Conservation (phyloP, 1,140 invertebrate species). For the Atopsyche davidsoni region DNA sequence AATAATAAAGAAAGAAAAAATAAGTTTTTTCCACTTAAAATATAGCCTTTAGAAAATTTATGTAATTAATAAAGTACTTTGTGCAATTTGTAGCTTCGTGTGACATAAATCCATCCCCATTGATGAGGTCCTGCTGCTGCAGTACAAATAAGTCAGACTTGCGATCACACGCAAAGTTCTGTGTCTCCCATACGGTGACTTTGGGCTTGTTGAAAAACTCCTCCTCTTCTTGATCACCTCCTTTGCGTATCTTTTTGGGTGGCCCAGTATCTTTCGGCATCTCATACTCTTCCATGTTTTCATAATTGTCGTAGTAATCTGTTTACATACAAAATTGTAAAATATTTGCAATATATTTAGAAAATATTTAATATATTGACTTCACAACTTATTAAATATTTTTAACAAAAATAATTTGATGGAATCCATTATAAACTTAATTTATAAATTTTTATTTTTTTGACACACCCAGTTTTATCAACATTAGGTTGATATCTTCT, state of each 20-base stretch:
- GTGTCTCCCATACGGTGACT: conserved; percentile 34
- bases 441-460: no score
- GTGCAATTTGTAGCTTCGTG: conserved; percentile 34
- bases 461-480: no score
- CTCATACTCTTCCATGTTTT: conserved; percentile 23
- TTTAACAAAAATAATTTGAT: no score
- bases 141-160: conserved; percentile 60
- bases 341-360: no score
- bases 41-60: not conserved
- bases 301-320: conserved; percentile 30
- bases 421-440: no score
- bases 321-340: no score
- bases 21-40: no score
- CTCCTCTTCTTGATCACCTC: conserved; percentile 40
- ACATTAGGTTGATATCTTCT: no score
- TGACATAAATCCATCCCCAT: conserved; percentile 41
- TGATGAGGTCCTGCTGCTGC: conserved; percentile 53
- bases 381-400: no score
- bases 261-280: conserved; percentile 34
- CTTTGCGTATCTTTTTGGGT: conserved; percentile 33
- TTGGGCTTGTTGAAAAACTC: conserved; percentile 39
- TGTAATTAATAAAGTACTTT: conserved; percentile 23
- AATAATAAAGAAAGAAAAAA: no score
- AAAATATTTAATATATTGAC: no score
- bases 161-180: conserved; percentile 57